Conservation (phyloP, 2,888 invertebrate genomes). For the Crossocerus cetratus region DNA sequence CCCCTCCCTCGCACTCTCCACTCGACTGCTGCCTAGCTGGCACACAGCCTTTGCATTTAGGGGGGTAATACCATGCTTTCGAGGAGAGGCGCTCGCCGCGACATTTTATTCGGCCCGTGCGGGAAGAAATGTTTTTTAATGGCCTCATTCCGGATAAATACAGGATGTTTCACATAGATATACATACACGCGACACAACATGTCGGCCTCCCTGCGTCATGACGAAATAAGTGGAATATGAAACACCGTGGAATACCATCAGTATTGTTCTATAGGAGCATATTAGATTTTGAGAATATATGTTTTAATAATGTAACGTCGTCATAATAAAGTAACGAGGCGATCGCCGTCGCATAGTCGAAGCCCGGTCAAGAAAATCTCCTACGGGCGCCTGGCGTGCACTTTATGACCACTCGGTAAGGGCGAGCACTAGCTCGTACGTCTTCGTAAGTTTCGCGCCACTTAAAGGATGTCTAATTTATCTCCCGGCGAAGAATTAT, state of each 20-base stretch:
- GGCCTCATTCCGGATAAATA: neutral
- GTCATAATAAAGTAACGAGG: no score
- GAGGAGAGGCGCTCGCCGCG: constrained; percentile 6
- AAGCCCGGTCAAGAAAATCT: no score
- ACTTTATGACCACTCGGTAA: neutral
- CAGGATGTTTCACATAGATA: neutral
- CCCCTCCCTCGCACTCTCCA: constrained; percentile 11
- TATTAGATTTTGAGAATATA: no score
- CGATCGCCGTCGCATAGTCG: no score
- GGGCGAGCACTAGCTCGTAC: constrained; percentile 4
- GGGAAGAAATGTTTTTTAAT: constrained; percentile 4
- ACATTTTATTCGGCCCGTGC: neutral
- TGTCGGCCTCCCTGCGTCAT: no score
- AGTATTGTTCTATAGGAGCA: no score
- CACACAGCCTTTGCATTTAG: constrained; percentile 37
- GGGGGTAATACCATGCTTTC: constrained; percentile 27
- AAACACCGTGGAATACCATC: no score
- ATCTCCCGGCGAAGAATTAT: constrained; percentile 42
- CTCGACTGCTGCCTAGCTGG: constrained; percentile 2
- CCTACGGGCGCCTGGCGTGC: neutral
- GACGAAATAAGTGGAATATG: no score
- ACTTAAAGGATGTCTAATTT: constrained; percentile 49
- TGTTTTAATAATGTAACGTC: no score
- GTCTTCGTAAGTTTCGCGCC: constrained; percentile 28
- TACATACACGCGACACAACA: no score